Conservation (phyloP, 2,797 vertebrate genomes). For the Perodicticus potto region DNA sequence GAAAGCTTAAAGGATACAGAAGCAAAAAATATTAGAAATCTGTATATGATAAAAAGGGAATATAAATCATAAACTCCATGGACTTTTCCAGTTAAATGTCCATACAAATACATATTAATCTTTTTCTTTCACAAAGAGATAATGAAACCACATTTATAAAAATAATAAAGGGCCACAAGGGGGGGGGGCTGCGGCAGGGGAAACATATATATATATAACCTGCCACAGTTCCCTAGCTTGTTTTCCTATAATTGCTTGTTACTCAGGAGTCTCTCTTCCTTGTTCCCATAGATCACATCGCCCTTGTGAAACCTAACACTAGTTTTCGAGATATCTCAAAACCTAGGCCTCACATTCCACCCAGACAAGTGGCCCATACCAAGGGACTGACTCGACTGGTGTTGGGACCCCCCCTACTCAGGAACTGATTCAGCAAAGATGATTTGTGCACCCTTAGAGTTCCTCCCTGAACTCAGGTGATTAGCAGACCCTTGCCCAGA, state of each 20-base stretch:
- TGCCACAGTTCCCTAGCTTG: background rate
- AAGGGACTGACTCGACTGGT: background rate
- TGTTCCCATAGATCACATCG: background rate
- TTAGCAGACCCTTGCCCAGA: background rate
- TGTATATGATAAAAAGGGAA: slow-evolving; percentile 81
- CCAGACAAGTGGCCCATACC: background rate
- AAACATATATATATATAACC: background rate
- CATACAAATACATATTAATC: slow-evolving; percentile 76
- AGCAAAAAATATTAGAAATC: slow-evolving; percentile 82
- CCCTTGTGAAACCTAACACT: background rate
- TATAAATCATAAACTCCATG: slow-evolving; percentile 78
- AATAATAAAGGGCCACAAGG: background rate
- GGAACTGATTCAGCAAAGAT: background rate
- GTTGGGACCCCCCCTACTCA: too few relatives aligned
- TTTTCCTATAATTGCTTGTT: background rate
- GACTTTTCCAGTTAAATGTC: slow-evolving; percentile 76
- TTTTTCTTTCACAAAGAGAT: slow-evolving; percentile 8
- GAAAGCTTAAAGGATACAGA: slow-evolving; percentile 82
- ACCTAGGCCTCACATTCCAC: background rate
- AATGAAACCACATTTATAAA: background rate
- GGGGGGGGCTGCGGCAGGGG: background rate
- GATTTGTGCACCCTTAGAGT: background rate
- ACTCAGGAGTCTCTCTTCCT: background rate
- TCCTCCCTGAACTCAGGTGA: background rate
- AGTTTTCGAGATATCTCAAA: background rate